Base-by-base conservation (phyloP, 1,140 invertebrate species). In the Magallana angulata region DNA sequence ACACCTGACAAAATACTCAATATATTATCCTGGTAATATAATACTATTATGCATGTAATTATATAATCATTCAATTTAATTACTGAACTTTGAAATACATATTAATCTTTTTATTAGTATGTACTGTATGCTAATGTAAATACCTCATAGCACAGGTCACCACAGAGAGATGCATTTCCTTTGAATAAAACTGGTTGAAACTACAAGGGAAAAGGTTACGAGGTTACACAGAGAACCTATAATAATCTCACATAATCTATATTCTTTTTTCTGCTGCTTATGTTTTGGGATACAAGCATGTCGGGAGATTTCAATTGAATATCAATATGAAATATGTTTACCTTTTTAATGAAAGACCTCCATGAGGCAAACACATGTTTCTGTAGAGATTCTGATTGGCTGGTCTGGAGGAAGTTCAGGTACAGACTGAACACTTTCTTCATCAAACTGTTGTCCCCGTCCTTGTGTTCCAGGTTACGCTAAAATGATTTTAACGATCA, bases 361-460 rank as follows among this genome's bases (percentile, higher is more conserved):
- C 99, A 95, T 0, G 97, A 97, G 11, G 98, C 98, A 95, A 99
- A 99, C 5, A 98, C 96, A 93, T 99, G 98, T 90, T 97, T 97
- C 90, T 98, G 97, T 48, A 99, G 95, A 12, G 96, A 96, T 94
- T 99, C 98, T 57, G 98, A 98, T 93, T 99, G 98, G 5, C 98
- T 97, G 48, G 97, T 96, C 94, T 97, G 97, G 12, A 99, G 95
- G 90, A 98, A 97, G 7, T 96, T 96, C n/a, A 99, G 93, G 93
- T 98, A 98, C 57, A 98, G 96, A 81, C 96, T 96, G 87, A 98
- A 97, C 14, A 98, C 96, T 95, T 97, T 97, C 92, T 95, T 96
- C 96, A 97, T 97, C 60, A 97, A 95, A 8, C 96, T 93, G 92
- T 98, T 98, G 83, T 98, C 97, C 7, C 97, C 96, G 85, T 96